Conservation (phyloP, 2,888 invertebrate genomes). For the Caenorhabditis angaria region DNA sequence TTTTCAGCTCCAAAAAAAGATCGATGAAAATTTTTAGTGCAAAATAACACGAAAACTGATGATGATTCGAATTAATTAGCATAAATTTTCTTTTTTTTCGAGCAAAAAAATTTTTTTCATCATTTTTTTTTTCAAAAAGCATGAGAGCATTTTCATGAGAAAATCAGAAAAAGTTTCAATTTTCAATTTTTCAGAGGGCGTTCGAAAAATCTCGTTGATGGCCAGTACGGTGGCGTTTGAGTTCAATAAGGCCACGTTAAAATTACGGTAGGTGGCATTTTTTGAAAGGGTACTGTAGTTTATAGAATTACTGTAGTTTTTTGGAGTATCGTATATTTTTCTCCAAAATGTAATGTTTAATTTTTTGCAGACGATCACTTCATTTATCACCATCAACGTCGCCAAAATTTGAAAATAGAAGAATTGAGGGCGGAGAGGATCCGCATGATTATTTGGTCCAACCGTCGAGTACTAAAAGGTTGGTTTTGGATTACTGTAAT, state of each 20-base stretch:
- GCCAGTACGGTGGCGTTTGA: slow-evolving; percentile 44
- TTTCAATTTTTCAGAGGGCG: background rate
- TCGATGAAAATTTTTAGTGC: no score
- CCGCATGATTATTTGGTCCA: slow-evolving; percentile 10
- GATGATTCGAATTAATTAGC: slow-evolving; percentile 2
- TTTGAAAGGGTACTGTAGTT: background rate
- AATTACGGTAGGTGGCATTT: slow-evolving; percentile 19
- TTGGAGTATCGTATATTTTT: no score
- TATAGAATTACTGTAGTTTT: no score
- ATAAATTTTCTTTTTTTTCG: background rate
- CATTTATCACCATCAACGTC: slow-evolving; percentile 33
- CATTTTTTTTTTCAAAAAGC: background rate
- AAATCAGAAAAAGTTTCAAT: background rate
- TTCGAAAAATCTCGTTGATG: slow-evolving; percentile 13
- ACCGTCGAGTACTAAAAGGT: slow-evolving; percentile 33
- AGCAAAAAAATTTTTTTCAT: background rate
- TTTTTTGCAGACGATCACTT: slow-evolving; percentile 25
- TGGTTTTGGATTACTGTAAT: background rate
- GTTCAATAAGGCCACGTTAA: slow-evolving; percentile 41
- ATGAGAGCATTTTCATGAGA: background rate
- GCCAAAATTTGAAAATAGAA: slow-evolving; percentile 19
- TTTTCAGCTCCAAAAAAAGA: background rate
- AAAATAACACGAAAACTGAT: no score
- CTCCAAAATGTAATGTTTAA: background rate
- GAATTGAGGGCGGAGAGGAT: no score